Percentiles rank a stretch among this genome's conserved stretches.
Evolutionary conservation across 2,797 vertebrate species (phyloP).

Genomic region (Tangara arthus): DNA sequence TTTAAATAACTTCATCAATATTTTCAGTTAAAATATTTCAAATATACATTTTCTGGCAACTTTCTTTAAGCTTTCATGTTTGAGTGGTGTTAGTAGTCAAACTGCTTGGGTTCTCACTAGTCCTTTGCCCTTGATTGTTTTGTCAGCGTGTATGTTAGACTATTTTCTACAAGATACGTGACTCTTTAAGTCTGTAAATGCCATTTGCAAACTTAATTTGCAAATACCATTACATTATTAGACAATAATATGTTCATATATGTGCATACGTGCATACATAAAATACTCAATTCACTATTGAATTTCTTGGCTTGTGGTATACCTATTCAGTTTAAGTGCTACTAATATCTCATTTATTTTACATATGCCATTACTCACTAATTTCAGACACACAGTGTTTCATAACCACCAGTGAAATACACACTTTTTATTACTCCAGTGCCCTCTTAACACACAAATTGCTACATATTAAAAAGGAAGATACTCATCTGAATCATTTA

Average conservation of each 20-base stretch:
- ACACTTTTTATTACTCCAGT: slow-evolving; percentile 8
- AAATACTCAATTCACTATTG: not conserved
- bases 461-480: not conserved
- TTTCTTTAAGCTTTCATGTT: not conserved
- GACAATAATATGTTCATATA: not conserved
- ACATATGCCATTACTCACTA: not conserved
- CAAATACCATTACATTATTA: not conserved
- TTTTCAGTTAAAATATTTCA: too few species aligned
- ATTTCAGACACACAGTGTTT: not conserved
- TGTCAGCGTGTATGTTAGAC: not conserved
- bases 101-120: not conserved
- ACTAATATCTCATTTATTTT: not conserved
- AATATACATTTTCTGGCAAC: not conserved
- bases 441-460: not conserved
- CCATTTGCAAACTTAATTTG: not conserved
- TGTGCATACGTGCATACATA: not conserved
- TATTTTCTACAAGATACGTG: not conserved
- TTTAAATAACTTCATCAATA: too few species aligned
- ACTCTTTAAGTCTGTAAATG: not conserved
- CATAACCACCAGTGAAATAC: slow-evolving; percentile 3
- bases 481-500: not conserved
- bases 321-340: not conserved
- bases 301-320: not conserved
- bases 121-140: not conserved
- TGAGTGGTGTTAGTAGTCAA: not conserved